Conservation (phyloP, 2,113 vertebrate genomes). For the Cromileptes altivelis region DNA sequence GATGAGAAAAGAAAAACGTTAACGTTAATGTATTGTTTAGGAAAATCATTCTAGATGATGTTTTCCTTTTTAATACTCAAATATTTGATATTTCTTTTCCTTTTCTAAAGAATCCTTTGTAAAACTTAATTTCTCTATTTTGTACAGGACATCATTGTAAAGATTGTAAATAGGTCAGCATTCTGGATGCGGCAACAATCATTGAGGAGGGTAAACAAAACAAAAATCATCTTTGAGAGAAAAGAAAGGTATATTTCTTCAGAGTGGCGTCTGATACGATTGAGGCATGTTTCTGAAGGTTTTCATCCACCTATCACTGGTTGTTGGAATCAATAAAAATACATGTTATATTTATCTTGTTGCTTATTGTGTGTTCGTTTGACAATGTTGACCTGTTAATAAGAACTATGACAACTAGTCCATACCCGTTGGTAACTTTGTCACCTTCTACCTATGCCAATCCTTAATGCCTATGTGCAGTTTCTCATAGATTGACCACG, state of each 20-base stretch:
- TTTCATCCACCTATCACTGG: slow-evolving; percentile 83
- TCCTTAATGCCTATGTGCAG: too few relatives aligned
- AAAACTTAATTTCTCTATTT: slow-evolving; percentile 84
- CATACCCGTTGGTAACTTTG: too few relatives aligned
- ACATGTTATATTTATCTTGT: slow-evolving; percentile 79
- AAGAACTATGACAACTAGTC: neutral
- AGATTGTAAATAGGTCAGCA: slow-evolving; percentile 87
- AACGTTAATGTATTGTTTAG: slow-evolving; percentile 68
- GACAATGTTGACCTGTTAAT: neutral
- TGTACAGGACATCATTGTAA: slow-evolving; percentile 88
- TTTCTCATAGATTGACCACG: too few relatives aligned
- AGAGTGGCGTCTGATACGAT: slow-evolving; percentile 64
- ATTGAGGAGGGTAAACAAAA: slow-evolving; percentile 49
- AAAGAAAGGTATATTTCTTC: slow-evolving; percentile 66
- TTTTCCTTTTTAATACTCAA: slow-evolving; percentile 79
- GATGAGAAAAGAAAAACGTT: slow-evolving; percentile 72
- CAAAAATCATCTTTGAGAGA: slow-evolving; percentile 55
- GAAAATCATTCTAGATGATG: slow-evolving; percentile 64
- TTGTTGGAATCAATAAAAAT: slow-evolving; percentile 87
- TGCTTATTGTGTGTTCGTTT: slow-evolving; percentile 23
- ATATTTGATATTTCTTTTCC: slow-evolving; percentile 83
- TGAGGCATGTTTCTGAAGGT: slow-evolving; percentile 75
- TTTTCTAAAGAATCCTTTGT: slow-evolving; percentile 83
- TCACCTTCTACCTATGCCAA: too few relatives aligned
- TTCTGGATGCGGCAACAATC: slow-evolving; percentile 86